Evolutionary conservation across 2,797 vertebrate genomes (phyloP).

Genomic region (Catharus ustulatus): DNA sequence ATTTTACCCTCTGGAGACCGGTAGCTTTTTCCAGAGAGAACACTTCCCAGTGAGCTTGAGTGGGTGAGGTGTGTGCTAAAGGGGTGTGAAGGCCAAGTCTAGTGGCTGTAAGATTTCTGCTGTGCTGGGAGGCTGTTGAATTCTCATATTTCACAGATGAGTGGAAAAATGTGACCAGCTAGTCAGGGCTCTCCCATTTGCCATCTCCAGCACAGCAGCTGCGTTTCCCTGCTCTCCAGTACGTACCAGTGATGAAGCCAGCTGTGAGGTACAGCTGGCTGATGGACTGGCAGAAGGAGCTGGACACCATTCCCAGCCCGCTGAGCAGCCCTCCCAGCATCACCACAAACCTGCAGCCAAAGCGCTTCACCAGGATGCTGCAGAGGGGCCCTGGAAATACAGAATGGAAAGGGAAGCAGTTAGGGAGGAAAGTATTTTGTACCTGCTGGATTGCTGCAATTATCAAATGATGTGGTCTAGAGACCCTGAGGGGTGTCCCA

Average conservation of each 20-base stretch:
- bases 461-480: background rate
- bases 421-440: background rate
- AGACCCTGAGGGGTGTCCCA: background rate
- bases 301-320: conserved; percentile 87
- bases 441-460: background rate
- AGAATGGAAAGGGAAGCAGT: background rate
- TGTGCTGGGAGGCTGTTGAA: background rate
- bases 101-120: background rate
- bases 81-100: background rate
- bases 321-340: conserved; percentile 92
- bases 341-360: conserved; percentile 86
- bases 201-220: background rate
- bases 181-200: background rate
- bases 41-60: background rate
- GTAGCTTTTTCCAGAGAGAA: background rate
- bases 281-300: conserved; percentile 87
- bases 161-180: background rate
- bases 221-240: background rate
- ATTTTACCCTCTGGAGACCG: background rate
- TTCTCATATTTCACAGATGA: background rate
- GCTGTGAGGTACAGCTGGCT: conserved; percentile 87
- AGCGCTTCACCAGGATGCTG: conserved; percentile 86
- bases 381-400: conserved; percentile 87
- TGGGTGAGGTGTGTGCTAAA: background rate
- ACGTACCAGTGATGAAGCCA: conserved; percentile 89